Evolutionary conservation across 2,113 vertebrate species (phyloP), one percentile per base, ranked within the genome.

Genomic region (Melanostigma gelatinosum): DNA sequence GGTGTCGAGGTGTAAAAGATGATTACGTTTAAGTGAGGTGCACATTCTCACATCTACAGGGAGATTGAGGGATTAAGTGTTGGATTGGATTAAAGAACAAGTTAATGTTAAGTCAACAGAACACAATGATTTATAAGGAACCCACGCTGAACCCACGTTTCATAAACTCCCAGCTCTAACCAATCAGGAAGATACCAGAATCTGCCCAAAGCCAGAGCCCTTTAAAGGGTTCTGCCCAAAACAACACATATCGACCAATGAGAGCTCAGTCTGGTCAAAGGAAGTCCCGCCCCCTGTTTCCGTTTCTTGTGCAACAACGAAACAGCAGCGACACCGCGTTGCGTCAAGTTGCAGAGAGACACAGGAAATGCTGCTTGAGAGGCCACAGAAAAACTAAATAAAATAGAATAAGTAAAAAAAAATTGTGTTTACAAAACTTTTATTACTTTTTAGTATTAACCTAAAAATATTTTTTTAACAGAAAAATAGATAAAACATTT

Each of bases 241-340:
- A 89, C 72, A 83, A 62, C 7, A 0, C 18, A 6, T 3, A 2
- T 22, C 0, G 15, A 2, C 86, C 58, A 87, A 72, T 85, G 32
- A 63, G 9, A 72, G 46, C 1, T 7, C 29, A 10, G 12, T 6
- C 4, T 8, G 1, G 8, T 1, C 11, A 63, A 1, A 24, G 65
- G 75, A 87, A 88, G 64, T 77, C 16, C 42, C 67, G 18, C 62
- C 68, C 52, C 3, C 0, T 2, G 6, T 11, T 84, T 85, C 82
- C 76, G 70, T 8, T 78, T 16, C 32, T 87, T 90, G 60, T 80
- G 86, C 75, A 84, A 88, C 77, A 3, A 10, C 55, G 52, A 83
- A 68, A 66, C 22, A 3, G 68, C 65, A 11, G 27, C 38, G 15
- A 66, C 32, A 7, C 3, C 0, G 13, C 44, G 2, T 3, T 58